Percentiles rank a stretch among this genome's conserved stretches.
Evolutionary conservation across 2,888 invertebrate species (phyloP).

Genomic region (Metopia argyrocephala): DNA sequence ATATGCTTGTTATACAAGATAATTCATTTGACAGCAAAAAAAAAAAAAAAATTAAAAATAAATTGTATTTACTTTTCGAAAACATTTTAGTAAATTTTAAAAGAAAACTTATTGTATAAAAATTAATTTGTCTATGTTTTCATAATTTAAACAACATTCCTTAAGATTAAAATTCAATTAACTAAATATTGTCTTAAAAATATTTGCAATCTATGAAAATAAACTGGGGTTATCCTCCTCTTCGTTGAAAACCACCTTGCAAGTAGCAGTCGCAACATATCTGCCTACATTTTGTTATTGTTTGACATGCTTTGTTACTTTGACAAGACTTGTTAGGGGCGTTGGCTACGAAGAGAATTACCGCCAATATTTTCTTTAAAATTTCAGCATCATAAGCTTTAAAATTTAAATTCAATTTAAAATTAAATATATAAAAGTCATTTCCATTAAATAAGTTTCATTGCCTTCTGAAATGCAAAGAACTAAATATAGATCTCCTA

Average conservation of each 20-base stretch:
- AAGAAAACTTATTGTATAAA: background rate
- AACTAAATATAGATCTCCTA: conserved; percentile 18
- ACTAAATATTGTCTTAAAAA: background rate
- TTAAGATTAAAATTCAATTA: background rate
- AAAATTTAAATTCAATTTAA: background rate
- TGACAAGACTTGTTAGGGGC: no score
- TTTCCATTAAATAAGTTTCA: conserved; percentile 27
- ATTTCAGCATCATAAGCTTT: no score
- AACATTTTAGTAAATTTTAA: background rate
- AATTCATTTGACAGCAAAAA: background rate
- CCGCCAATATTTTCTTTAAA: no score
- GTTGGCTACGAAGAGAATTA: no score
- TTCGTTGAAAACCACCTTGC: no score
- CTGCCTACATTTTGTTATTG: no score
- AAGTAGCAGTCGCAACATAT: no score
- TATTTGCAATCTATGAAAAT: background rate
- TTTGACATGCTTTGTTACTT: no score
- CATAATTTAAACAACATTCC: background rate
- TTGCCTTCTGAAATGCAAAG: conserved; percentile 11
- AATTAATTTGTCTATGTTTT: background rate
- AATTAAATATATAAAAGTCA: background rate
- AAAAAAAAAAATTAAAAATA: no score
- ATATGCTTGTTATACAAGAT: background rate
- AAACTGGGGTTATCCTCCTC: no score
- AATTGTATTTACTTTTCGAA: no score